Evolutionary conservation across 2,888 invertebrate species (phyloP).

Genomic region (Ctena decussata): DNA sequence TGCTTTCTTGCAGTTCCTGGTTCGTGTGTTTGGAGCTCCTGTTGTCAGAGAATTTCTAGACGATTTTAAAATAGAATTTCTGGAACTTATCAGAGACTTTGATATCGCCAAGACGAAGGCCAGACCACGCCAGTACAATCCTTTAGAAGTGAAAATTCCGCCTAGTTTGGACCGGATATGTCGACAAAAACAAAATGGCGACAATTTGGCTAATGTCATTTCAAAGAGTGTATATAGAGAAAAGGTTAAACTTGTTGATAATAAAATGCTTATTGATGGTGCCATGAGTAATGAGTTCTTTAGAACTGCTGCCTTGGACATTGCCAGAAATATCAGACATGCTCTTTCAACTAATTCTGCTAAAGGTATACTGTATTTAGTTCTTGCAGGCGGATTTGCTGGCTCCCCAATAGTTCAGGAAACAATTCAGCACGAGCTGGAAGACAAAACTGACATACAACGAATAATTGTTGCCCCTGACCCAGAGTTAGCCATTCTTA

Average conservation of each 20-base stretch:
- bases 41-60: constrained; percentile 60
- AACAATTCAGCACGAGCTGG: constrained; percentile 52
- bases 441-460: constrained; percentile 55
- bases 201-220: constrained; percentile 32
- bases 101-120: constrained; percentile 43
- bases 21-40: constrained; percentile 55
- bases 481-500: constrained; percentile 61
- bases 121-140: constrained; percentile 19
- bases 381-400: constrained; percentile 64
- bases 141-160: constrained; percentile 39
- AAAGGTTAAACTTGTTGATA: constrained; percentile 50
- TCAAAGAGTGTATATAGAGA: constrained; percentile 57
- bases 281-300: constrained; percentile 49
- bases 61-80: constrained; percentile 52
- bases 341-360: constrained; percentile 39
- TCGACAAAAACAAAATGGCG: constrained; percentile 53
- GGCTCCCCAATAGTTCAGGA: constrained; percentile 55
- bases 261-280: constrained; percentile 52
- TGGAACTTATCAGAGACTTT: constrained; percentile 50
- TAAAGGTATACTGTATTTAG: constrained; percentile 33
- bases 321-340: constrained; percentile 46
- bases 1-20: constrained; percentile 59
- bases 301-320: constrained; percentile 45
- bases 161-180: constrained; percentile 55
- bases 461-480: constrained; percentile 64